Percentiles rank a stretch among this genome's conserved stretches.
phyloP scores from a whole-genome alignment of 2,113 vertebrate species.

The Rana temporaria region DNA sequence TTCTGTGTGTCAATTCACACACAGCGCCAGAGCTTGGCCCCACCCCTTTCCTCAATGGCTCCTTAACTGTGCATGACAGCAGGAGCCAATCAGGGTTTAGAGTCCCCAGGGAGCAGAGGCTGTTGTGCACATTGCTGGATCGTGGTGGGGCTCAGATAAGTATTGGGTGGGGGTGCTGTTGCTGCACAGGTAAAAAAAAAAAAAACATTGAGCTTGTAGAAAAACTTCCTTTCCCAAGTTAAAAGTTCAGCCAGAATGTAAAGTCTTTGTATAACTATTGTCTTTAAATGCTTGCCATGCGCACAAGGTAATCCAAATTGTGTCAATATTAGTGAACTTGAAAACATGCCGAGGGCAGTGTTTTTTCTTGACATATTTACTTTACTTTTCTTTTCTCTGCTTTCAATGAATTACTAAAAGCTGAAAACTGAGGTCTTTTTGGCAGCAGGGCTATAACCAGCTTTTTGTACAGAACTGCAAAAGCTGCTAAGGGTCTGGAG shows the following conservation, averaged over 20 bases:
- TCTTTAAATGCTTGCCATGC: constrained; percentile 33
- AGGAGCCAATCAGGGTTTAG: no score
- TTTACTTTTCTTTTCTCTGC: constrained; percentile 14
- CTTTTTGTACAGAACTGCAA: constrained; percentile 25
- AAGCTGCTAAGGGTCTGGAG: neutral
- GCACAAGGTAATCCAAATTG: constrained; percentile 14
- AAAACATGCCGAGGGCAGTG: constrained; percentile 15
- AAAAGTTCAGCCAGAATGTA: constrained; percentile 30
- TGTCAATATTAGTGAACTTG: constrained; percentile 15
- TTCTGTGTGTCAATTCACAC: no score
- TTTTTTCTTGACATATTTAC: constrained; percentile 21
- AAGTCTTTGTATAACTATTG: constrained; percentile 16
- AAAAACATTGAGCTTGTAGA: no score
- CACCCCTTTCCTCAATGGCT: no score
- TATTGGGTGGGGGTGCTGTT: no score
- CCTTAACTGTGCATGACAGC: no score
- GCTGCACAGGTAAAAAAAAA: no score
- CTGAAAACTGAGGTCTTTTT: constrained; percentile 13
- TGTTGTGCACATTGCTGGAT: no score
- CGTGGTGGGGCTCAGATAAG: no score
- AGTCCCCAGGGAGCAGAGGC: no score
- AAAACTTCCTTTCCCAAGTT: neutral
- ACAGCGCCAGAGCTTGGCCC: no score
- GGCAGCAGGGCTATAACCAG: neutral
- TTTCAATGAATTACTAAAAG: constrained; percentile 27